These are phyloP conservation scores for Hermetia illucens DNA, from an alignment of 1,140 invertebrate genomes.

Conservation along the genomic window DNA sequence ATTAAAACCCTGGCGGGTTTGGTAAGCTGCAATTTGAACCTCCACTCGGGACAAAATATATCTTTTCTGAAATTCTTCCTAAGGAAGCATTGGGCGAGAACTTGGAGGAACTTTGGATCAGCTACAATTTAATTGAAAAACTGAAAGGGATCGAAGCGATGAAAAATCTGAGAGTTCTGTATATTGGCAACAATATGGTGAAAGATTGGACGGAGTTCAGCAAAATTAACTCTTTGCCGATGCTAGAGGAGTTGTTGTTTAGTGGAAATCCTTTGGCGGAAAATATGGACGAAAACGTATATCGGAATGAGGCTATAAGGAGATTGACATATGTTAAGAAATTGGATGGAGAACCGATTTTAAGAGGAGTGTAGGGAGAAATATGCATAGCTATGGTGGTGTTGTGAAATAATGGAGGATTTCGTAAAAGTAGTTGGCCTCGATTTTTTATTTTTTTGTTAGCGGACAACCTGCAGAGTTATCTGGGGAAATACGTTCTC, in stretches of 20 bases:
- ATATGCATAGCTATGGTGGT: too few relatives aligned
- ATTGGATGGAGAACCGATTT: conserved; percentile 66
- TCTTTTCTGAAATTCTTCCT: neutral
- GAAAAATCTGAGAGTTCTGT: conserved; percentile 67
- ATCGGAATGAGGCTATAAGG: conserved; percentile 55
- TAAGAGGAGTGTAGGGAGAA: too few relatives aligned
- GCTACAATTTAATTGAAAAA: conserved; percentile 89
- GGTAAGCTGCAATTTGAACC: conserved; percentile 29
- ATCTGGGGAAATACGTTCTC: too few relatives aligned
- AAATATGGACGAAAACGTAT: conserved; percentile 50
- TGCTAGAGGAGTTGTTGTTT: conserved; percentile 61
- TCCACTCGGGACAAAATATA: neutral
- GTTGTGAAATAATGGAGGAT: too few relatives aligned
- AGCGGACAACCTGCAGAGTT: too few relatives aligned
- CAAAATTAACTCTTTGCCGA: conserved; percentile 38
- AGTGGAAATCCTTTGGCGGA: conserved; percentile 78
- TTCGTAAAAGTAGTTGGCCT: too few relatives aligned
- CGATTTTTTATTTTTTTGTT: too few relatives aligned
- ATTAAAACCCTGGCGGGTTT: conserved; percentile 78
- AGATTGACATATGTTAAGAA: conserved; percentile 68
- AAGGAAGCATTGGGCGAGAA: conserved; percentile 73
- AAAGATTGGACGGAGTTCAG: conserved; percentile 81
- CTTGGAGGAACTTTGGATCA: conserved; percentile 85
- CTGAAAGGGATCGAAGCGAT: conserved; percentile 72
- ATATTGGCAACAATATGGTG: conserved; percentile 79